Percentiles rank a stretch among this genome's conserved stretches.
These are phyloP conservation scores for Natrix natrix DNA, from an alignment of 2,797 vertebrate genomes.

Conservation along the genomic window DNA sequence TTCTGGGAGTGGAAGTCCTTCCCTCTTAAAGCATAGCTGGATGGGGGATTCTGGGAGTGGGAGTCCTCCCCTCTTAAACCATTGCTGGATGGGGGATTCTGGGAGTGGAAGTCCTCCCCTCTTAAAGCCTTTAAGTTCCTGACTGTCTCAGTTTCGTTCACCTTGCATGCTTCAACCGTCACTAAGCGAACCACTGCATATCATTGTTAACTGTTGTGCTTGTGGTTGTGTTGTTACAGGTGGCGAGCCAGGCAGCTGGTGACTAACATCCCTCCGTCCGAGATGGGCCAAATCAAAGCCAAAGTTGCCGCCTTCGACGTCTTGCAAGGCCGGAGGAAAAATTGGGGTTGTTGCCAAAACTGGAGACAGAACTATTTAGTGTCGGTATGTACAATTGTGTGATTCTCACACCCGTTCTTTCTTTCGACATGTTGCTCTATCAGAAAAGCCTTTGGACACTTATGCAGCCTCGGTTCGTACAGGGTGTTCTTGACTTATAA, in stretches of 20 bases:
- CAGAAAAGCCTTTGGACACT: not conserved
- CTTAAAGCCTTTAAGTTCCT: not conserved
- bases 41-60: too few relatives aligned
- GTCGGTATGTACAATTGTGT: conserved; percentile 73
- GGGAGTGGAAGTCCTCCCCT: too few relatives aligned
- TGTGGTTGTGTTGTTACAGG: conserved; percentile 62
- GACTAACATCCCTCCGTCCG: conserved; percentile 91
- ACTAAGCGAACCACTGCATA: rapidly evolving
- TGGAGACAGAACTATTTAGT: conserved; percentile 88
- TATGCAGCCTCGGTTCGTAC: not conserved
- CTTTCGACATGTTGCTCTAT: not conserved
- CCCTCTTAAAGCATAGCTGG: too few relatives aligned
- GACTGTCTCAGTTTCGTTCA: too few relatives aligned
- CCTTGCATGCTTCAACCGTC: not conserved
- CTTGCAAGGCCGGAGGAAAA: conserved; percentile 76
- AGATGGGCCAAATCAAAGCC: conserved; percentile 85
- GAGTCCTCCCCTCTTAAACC: too few relatives aligned
- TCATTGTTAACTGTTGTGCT: too few relatives aligned
- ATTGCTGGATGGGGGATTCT: too few relatives aligned
- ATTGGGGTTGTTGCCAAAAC: conserved; percentile 80
- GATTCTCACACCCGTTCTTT: not conserved
- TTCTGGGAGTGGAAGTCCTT: too few relatives aligned
- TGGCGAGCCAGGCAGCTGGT: conserved; percentile 90
- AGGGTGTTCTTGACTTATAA: too few relatives aligned
- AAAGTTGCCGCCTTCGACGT: conserved; percentile 84